Base-by-base conservation (phyloP, 2,888 invertebrate species). In the Pherbina coryleti region DNA sequence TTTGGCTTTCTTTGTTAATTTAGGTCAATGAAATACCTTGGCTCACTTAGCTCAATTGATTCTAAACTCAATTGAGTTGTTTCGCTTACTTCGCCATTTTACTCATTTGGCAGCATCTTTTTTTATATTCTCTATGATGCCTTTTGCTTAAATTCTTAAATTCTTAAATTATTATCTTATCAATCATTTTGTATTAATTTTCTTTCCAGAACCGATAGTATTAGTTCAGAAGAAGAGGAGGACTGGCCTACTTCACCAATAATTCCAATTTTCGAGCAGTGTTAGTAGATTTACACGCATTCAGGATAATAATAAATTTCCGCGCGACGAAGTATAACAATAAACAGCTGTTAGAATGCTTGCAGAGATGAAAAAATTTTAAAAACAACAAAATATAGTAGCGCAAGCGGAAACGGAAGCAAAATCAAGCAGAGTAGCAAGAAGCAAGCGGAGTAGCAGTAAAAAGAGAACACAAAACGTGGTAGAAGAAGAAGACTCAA, bases 241-340 rank as follows among this genome's bases (percentile, higher is more conserved):
- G 93, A 93, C 85, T 93, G 93, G 93, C 93, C 93, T 78, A 91
- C 92, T 81, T 93, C 92, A 85, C 92, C 92, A 78, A 91, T 93
- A 22, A 90, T 93, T 83, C 93, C 93, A 66, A 92, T 93, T 85
- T 90, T 89, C 85, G 90, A 90, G 84, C 88, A 90, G 85, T 90
- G 90, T 88, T 90, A 89, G 85, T 86, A 80, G 80, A 81, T 19
- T 75, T 76, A 79, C 79, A 81, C 78, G 77, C 82, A 82, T 80
- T 75, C 78, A 75, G 71, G 75, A 67, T 53, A 72, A 71, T 64
- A 77, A 71, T 53, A 57, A 75, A 78, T 37, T 76, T 76, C 34
- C 77, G 57, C 60, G 31, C 51, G 55, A 70, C 76, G 73, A 72
- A 75, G 72, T 67, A 74, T 60, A 77, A 69, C 14, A 37, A 62